phyloP scores from a whole-genome alignment of 2,113 vertebrate genomes.

The Mirza zaza region DNA sequence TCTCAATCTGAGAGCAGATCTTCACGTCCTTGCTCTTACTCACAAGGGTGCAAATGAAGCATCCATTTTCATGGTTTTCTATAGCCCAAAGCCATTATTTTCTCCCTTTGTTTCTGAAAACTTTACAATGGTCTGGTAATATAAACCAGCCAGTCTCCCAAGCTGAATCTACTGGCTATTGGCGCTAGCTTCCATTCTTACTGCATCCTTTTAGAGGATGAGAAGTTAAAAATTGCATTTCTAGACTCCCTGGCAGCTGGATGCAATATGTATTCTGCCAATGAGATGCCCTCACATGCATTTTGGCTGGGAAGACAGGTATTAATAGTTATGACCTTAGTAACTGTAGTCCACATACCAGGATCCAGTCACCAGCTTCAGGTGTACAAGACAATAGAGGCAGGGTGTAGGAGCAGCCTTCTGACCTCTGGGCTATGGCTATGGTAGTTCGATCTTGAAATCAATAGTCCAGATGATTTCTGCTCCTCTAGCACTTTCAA shows the following conservation, averaged over 20 bases:
- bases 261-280: neutral
- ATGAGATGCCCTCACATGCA: neutral
- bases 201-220: neutral
- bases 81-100: neutral
- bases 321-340: neutral
- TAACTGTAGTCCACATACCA: neutral
- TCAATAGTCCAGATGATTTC: neutral
- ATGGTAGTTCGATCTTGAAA: neutral
- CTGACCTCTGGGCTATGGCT: neutral
- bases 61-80: neutral
- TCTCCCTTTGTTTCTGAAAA: constrained; percentile 28
- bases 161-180: neutral
- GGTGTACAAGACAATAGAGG: neutral
- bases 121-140: neutral
- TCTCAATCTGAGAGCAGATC: neutral
- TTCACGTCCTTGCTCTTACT: neutral
- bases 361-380: neutral
- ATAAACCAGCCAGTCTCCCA: neutral
- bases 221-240: neutral
- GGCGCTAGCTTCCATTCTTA: neutral
- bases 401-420: neutral
- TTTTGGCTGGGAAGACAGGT: neutral
- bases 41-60: neutral
- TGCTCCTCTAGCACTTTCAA: neutral
- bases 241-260: neutral